Conservation (phyloP, 1,140 invertebrate genomes). For the Drosophila nasuta region DNA sequence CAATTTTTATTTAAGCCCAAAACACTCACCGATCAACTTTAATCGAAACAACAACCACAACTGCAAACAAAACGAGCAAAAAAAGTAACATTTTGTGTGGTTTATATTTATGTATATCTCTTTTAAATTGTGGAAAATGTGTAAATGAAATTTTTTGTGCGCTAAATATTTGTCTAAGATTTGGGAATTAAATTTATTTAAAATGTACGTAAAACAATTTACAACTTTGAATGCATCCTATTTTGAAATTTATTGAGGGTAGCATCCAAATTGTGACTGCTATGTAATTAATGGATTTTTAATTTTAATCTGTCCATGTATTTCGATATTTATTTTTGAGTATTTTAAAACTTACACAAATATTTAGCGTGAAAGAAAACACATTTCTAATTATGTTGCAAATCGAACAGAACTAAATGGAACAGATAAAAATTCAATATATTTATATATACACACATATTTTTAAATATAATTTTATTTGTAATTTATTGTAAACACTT, state of each 20-base stretch:
- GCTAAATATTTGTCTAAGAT: conserved; percentile 40
- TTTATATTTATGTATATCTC: conserved; percentile 8
- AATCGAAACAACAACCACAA: conserved; percentile 13
- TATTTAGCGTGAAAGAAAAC: conserved; percentile 20
- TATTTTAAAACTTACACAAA: conserved; percentile 26
- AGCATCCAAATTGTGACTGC: neutral
- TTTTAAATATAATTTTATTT: conserved; percentile 24
- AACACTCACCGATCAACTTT: conserved; percentile 34
- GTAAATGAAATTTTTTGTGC: conserved; percentile 4
- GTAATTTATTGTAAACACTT: conserved; percentile 33
- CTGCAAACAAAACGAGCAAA: conserved; percentile 7
- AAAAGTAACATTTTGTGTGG: conserved; percentile 8
- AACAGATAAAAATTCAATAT: conserved; percentile 29
- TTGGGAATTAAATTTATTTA: neutral
- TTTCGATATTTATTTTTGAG: neutral
- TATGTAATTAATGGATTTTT: neutral
- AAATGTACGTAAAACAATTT: neutral
- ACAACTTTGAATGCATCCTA: neutral
- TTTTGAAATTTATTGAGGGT: neutral
- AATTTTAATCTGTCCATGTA: neutral
- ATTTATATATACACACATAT: conserved; percentile 8
- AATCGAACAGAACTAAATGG: conserved; percentile 36
- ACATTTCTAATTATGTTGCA: conserved; percentile 1
- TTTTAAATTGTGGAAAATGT: neutral
- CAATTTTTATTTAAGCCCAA: conserved; percentile 50